Evolutionary conservation across 2,888 invertebrate genomes (phyloP), one percentile per base, ranked within the genome.

Genomic region (Microchrysa polita): DNA sequence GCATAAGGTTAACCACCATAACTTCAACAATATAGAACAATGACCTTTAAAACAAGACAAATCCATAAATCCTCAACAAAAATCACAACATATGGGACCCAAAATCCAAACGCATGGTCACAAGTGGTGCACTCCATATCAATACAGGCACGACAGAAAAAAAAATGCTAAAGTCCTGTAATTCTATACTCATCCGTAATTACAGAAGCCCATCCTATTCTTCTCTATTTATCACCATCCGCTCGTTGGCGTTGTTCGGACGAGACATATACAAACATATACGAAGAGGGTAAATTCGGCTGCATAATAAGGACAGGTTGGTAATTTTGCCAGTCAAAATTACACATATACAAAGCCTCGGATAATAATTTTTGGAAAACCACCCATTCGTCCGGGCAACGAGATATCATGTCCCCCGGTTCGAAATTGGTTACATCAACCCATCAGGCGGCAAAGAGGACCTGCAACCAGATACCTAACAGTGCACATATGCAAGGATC

Each of bases 151-250:
- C n/a, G n/a, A n/a, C n/a, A 69, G 73, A 60, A 73, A 71, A 69
- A 81, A 80, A 81, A 72, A 72, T 67, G 55, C 59, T 53, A 80
- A 81, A 72, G 72, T 67, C 60, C 59, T 53, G 82, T 82, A 82
- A 82, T 81, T 79, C 80, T 79, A 81, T 82, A 81, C 80, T 81
- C 81, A 80, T 78, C 79, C 79, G 77, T 78, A 77, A 77, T 77
- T 79, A 81, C 79, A 80, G 78, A 74, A 59, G 73, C 55, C 69
- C 73, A 65, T 65, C 65, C 65, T 65, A 48, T 48, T 20, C 48
- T 65, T 22, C 18, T 61, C 14, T 48, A n/a, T 48, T 12, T 34
- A 34, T 34, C 27, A 34, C 27, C 27, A 34, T 34, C 27, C 4
- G 42, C 40, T 34, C 5, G 16, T 42, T 42, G 34, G 14, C 5